Evolutionary conservation across 2,797 vertebrate species (phyloP).

Genomic region (Hoplostethus atlanticus): DNA sequence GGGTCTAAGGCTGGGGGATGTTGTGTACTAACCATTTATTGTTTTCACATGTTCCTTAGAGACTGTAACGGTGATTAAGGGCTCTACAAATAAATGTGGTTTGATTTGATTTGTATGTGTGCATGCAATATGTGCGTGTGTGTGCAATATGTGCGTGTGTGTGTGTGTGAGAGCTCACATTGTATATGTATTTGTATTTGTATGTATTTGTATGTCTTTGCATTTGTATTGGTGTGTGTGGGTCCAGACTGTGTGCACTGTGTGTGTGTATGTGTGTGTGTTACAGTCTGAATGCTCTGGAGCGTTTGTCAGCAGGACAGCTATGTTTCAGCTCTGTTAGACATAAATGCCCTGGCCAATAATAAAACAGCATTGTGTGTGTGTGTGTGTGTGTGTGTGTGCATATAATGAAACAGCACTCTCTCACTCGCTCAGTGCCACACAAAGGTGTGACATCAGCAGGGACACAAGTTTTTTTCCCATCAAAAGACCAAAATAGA

Average conservation of each 20-base stretch:
- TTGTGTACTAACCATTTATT: too few species aligned
- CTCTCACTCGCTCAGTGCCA: constrained; percentile 37
- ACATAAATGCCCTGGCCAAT: constrained; percentile 22
- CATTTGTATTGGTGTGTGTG: too few species aligned
- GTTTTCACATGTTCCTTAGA: too few species aligned
- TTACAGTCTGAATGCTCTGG: constrained; percentile 6
- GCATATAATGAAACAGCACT: constrained; percentile 43
- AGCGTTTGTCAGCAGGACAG: not conserved
- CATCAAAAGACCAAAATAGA: constrained; percentile 60
- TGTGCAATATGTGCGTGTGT: not conserved
- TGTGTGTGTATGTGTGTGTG: not conserved
- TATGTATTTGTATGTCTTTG: too few species aligned
- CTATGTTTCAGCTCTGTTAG: constrained; percentile 13
- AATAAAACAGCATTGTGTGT: constrained; percentile 32
- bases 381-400: constrained; percentile 12
- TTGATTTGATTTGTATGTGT: too few species aligned
- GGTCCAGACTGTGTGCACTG: not conserved
- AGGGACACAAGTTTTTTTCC: constrained; percentile 50
- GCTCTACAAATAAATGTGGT: too few species aligned
- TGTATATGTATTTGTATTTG: not conserved
- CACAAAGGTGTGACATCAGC: constrained; percentile 62
- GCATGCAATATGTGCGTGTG: not conserved
- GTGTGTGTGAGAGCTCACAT: not conserved
- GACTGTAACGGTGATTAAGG: too few species aligned
- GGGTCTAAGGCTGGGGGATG: too few species aligned